Evolutionary conservation across 2,888 invertebrate species (phyloP).

Genomic region (Leptogaster cylindrica): DNA sequence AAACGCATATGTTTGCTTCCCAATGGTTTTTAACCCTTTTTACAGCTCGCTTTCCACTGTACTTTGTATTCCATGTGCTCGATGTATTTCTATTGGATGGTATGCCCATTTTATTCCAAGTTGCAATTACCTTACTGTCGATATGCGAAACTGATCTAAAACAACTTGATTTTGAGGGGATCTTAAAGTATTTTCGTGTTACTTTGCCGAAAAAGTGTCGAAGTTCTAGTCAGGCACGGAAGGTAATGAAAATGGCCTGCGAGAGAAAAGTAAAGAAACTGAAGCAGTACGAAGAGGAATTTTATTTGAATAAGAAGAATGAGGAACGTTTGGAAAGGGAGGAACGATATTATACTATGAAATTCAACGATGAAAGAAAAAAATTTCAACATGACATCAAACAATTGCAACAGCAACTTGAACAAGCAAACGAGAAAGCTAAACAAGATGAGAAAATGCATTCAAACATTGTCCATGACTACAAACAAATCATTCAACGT

Average conservation of each 20-base stretch:
- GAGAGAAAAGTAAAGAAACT: constrained; percentile 91
- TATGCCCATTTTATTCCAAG: constrained; percentile 93
- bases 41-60: constrained; percentile 97
- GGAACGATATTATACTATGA: constrained; percentile 74
- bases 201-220: constrained; percentile 96
- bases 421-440: constrained; percentile 75
- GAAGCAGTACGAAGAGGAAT: constrained; percentile 94
- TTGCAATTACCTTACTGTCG: constrained; percentile 90
- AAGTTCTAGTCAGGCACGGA: constrained; percentile 85
- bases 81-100: constrained; percentile 96
- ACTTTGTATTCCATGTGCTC: constrained; percentile 94
- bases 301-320: constrained; percentile 74
- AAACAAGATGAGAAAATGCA: constrained; percentile 77
- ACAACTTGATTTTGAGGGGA: constrained; percentile 94
- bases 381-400: constrained; percentile 62
- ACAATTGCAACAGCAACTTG: constrained; percentile 77
- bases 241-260: constrained; percentile 89
- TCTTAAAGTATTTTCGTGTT: constrained; percentile 97
- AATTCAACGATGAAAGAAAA: constrained; percentile 62
- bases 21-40: constrained; percentile 99
- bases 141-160: constrained; percentile 91
- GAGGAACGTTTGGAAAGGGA: constrained; percentile 70
- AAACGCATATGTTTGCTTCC: constrained; percentile 98
- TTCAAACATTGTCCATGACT: constrained; percentile 85
- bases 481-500: constrained; percentile 89